Base-by-base conservation (phyloP, 2,888 invertebrate genomes). In the Bibio marci region DNA sequence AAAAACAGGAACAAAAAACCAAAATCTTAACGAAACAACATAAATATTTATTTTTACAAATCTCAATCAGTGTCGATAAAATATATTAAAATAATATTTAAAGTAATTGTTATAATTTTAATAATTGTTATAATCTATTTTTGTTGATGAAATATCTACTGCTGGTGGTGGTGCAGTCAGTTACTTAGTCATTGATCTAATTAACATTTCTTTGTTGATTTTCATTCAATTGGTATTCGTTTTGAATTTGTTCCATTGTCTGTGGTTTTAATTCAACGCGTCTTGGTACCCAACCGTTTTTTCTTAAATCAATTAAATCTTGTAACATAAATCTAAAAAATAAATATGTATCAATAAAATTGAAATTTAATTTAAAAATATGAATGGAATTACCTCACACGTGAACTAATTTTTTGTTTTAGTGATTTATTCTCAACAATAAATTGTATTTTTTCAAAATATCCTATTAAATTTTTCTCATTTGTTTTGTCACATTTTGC, bases 181-280 rank as follows among this genome's bases (percentile, higher is more conserved):
- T n/a, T n/a, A n/a, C n/a, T n/a, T n/a, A n/a, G n/a, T n/a, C n/a
- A n/a, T n/a, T n/a, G n/a, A n/a, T n/a, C n/a, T n/a, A n/a, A n/a
- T n/a, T n/a, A n/a, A n/a, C n/a, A n/a, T n/a, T n/a, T n/a, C n/a
- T n/a, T n/a, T n/a, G n/a, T n/a, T n/a, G n/a, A n/a, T n/a, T 22
- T 22, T 22, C 4, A 22, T 22, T 22, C 8, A 22, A 22, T 49
- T 87, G 82, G 10, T 83, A 81, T 58, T 92, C 91, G 50, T 80
- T 78, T 52, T 87, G 83, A 44, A 95, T 90, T 64, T 94, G 85
- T 51, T 88, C 90, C 66, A 95, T 88, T 47, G 86, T 92, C 58
- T 90, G 92, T 2, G 94, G 94, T 52, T 80, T 82, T 30, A 78
- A 76, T 49, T 91, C 88, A 44, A 81, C 82, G 45, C 87, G 72